phyloP scores from a whole-genome alignment of 2,888 invertebrate species.

The Gymnoscelis rufifasciata region DNA sequence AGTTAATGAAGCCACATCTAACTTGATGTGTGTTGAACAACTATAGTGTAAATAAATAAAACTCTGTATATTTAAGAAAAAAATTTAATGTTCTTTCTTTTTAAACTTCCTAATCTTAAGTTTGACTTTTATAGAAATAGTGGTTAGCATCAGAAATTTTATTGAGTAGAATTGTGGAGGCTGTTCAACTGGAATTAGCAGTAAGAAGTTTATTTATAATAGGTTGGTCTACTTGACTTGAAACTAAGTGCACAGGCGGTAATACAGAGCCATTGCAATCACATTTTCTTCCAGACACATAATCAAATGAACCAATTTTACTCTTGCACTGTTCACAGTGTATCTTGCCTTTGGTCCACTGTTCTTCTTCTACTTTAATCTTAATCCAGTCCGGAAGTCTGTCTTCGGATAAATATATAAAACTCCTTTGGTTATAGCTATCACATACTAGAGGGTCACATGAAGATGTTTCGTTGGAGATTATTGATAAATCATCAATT shows the following conservation, averaged over 20 bases:
- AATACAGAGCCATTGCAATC: slow-evolving; percentile 74
- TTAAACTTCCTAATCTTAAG: not conserved
- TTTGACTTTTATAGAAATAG: not conserved
- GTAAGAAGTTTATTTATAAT: slow-evolving; percentile 25
- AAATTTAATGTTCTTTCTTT: slow-evolving; percentile 4
- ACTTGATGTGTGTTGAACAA: slow-evolving; percentile 59
- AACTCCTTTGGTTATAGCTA: slow-evolving; percentile 51
- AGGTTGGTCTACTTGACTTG: slow-evolving; percentile 81
- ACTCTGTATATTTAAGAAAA: slow-evolving; percentile 16
- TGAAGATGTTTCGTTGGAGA: slow-evolving; percentile 29
- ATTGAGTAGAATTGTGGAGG: not conserved
- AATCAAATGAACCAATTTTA: slow-evolving; percentile 83
- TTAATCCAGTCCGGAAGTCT: slow-evolving; percentile 78
- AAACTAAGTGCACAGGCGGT: slow-evolving; percentile 80
- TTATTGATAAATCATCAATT: slow-evolving; percentile 38
- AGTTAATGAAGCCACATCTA: slow-evolving; percentile 55
- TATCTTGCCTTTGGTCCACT: slow-evolving; percentile 84
- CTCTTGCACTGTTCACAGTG: slow-evolving; percentile 80
- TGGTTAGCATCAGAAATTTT: not conserved
- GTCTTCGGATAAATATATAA: slow-evolving; percentile 78
- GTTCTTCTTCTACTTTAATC: slow-evolving; percentile 68
- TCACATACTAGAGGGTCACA: slow-evolving; percentile 45
- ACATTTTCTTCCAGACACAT: slow-evolving; percentile 81
- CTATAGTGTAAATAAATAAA: slow-evolving; percentile 12
- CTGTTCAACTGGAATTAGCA: not conserved